Evolutionary conservation across 92 coral and sea anemone species (phyloP), one percentile per base, ranked within the genome.

Genomic region (Phenganax stokvisi): DNA sequence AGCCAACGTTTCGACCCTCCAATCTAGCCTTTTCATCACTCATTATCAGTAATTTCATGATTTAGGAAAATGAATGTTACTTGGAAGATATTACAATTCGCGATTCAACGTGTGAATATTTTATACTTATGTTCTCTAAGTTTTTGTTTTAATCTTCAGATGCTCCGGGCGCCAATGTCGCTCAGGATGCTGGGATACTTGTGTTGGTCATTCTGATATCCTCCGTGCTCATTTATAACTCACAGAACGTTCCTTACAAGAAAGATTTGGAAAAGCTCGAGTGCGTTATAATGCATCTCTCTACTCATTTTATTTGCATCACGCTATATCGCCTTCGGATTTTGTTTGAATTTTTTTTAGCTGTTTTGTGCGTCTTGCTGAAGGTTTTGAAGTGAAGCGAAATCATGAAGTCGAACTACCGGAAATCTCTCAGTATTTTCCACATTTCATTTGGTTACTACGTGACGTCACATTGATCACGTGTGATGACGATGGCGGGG

Each of bases 361-460:
- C 65, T 79, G 83, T 79, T 79, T 79, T 12, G 83, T 79, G 51
- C 83, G 83, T 25, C n/a, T 79, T 27, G 83, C 83, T 8, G 83
- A 79, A 52, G 83, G 83, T 1, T 79, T 79, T 54, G 61, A 79
- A 29, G 83, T 79, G 74, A 79, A 79, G 30, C 11, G 74, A 13
- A 79, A 64, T 52, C 74, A 47, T 7, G 83, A 64, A 13, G 53
- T 79, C 15, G 83, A 79, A 52, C 60, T 79, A 16, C 73, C 73
- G 8, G 83, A 79, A 79, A 64, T 79, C 71, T 79, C 83, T 11
- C 83, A 79, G 12, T 79, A 79, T 79, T 89, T 89, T 71, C 91
- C 91, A 30, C 73, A 60, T 51, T 89, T 89, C 71, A 68, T 89
- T 59, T 89, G 91, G 91, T 52, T 89, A 13, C 73, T 89, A 28